Percentiles rank a stretch among this genome's conserved stretches.
Conservation (phyloP, 2,888 invertebrate genomes). For the Parapristionchus giblindavisi region DNA sequence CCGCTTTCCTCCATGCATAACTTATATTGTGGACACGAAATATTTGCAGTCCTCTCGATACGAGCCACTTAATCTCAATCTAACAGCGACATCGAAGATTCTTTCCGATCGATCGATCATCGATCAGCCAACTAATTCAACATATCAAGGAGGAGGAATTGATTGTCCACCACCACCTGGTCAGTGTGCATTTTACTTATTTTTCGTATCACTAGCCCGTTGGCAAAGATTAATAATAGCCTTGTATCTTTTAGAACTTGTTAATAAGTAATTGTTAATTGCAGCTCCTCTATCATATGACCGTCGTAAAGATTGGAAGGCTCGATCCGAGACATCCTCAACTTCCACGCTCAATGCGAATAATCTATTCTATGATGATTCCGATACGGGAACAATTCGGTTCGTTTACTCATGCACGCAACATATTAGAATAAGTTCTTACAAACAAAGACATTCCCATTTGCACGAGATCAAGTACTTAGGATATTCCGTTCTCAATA, state of each 20-base stretch:
- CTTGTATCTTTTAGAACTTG: conserved; percentile 19
- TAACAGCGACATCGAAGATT: conserved; percentile 48
- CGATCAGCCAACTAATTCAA: conserved; percentile 41
- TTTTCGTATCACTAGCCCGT: conserved; percentile 1
- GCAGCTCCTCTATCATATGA: conserved; percentile 42
- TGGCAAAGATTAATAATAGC: background rate
- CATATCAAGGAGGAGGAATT: conserved; percentile 42
- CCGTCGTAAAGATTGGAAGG: conserved; percentile 36
- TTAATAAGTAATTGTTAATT: conserved; percentile 1
- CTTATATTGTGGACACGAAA: background rate
- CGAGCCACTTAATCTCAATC: conserved; percentile 40
- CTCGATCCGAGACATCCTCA: conserved; percentile 39
- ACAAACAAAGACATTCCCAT: too few species aligned
- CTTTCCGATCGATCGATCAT: conserved; percentile 60
- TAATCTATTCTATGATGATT: conserved; percentile 93
- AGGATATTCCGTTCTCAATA: background rate
- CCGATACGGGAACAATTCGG: conserved; percentile 87
- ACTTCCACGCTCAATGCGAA: conserved; percentile 54
- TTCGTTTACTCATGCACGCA: background rate
- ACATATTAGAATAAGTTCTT: background rate
- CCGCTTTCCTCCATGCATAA: background rate
- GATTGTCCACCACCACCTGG: conserved; percentile 70
- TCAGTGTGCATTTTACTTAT: background rate
- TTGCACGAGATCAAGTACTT: too few species aligned
- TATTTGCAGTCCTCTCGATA: conserved; percentile 10